Percentiles rank a stretch among this genome's conserved stretches.
phyloP scores from a whole-genome alignment of 1,140 invertebrate genomes.

The Chlorops oryzae region DNA sequence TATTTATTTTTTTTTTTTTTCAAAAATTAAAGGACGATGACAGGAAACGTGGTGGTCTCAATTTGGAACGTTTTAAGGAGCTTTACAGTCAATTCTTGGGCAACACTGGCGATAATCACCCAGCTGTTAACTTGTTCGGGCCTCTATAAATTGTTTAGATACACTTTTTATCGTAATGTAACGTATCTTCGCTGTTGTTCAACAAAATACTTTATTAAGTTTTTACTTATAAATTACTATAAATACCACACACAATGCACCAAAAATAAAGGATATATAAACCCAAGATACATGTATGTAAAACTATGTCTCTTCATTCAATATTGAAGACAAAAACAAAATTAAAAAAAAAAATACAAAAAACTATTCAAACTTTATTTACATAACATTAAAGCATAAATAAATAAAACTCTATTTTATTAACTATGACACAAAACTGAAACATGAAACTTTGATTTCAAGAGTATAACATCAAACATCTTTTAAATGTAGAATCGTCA shows the following conservation, averaged over 20 bases:
- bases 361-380: slow-evolving; percentile 5
- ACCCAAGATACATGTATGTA: too few species aligned
- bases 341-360: too few species aligned
- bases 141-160: slow-evolving; percentile 52
- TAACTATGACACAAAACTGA: slow-evolving; percentile 14
- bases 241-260: too few species aligned
- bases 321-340: too few species aligned
- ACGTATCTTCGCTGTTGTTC: slow-evolving; percentile 48
- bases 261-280: too few species aligned
- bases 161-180: slow-evolving; percentile 18
- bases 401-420: slow-evolving; percentile 1
- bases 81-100: slow-evolving; percentile 75
- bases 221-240: slow-evolving; percentile 18
- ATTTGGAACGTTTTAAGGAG: slow-evolving; percentile 70
- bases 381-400: slow-evolving; percentile 4
- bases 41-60: slow-evolving; percentile 67
- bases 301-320: slow-evolving; percentile 16
- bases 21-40: slow-evolving; percentile 63
- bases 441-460: too few species aligned
- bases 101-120: slow-evolving; percentile 64
- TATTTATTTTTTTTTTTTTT: slow-evolving; percentile 1
- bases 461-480: too few species aligned
- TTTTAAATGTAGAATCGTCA: slow-evolving; percentile 8
- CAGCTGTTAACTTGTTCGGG: slow-evolving; percentile 71
- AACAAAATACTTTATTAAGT: slow-evolving; percentile 43